Evolutionary conservation across 2,888 invertebrate species (phyloP).

Genomic region (Lithophane leautieri): DNA sequence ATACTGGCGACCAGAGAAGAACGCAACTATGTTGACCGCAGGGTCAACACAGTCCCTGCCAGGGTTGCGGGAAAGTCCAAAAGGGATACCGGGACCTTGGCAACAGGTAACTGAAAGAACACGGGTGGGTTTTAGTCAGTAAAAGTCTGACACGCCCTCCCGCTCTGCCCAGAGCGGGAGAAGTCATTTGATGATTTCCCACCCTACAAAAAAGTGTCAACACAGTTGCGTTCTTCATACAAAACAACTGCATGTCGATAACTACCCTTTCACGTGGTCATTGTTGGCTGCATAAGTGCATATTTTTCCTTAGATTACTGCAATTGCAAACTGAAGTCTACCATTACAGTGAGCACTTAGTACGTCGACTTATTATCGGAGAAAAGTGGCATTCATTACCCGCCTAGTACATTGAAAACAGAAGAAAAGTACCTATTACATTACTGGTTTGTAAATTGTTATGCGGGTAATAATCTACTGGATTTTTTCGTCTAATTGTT

Average conservation of each 20-base stretch:
- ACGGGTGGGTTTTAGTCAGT: too few species aligned
- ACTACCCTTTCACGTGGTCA: background rate
- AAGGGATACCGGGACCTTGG: too few species aligned
- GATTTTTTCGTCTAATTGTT: background rate
- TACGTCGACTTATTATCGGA: constrained; percentile 23
- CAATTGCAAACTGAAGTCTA: constrained; percentile 24
- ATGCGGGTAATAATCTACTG: background rate
- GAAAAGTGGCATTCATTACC: constrained; percentile 19
- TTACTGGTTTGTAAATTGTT: background rate
- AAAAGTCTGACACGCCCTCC: too few species aligned
- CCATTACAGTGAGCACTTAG: constrained; percentile 31
- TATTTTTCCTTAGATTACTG: constrained; percentile 26
- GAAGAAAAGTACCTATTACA: background rate
- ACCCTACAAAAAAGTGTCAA: too few species aligned
- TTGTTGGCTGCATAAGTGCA: constrained; percentile 11
- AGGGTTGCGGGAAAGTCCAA: too few species aligned
- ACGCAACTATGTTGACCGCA: too few species aligned
- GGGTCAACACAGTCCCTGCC: background rate
- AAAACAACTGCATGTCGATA: background rate
- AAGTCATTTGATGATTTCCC: too few species aligned
- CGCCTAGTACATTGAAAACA: constrained; percentile 5
- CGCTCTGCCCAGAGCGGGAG: too few species aligned
- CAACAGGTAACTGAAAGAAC: too few species aligned
- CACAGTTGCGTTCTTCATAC: background rate
- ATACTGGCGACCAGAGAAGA: background rate